Evolutionary conservation across 2,888 invertebrate genomes (phyloP), one percentile per base, ranked within the genome.

Genomic region (Prosopocoilus inquinatus): DNA sequence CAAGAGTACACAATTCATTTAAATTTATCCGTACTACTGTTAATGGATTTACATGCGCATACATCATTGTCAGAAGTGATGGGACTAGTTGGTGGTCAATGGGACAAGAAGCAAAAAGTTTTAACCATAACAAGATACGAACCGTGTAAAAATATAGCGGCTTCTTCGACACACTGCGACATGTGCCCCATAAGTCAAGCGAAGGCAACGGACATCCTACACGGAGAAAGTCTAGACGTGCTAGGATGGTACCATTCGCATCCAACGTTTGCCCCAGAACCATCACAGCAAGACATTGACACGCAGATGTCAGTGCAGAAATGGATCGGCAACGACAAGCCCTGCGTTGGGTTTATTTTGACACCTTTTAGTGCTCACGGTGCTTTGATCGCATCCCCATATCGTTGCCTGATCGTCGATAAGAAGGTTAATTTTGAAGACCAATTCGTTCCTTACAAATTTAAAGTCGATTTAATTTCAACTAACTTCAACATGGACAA

Each of bases 241-340:
- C 79, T 85, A 54, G 89, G 87, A 16, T 90, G 90, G 90, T 89
- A 88, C 76, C 90, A 90, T 79, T 89, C 89, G 28, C 90, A 90
- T 79, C 89, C 90, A 1, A 76, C 79, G 16, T 90, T 89, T 77
- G 80, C 84, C 2, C 82, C 87, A 0, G 81, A 85, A 68, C 90
- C 90, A 0, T 89, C 89, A 0, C 78, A 82, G 12, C 82, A 82
- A 64, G 90, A 90, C 76, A 79, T 90, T 59, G 79, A 80, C 66
- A 83, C 87, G 35, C 89, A 89, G 75, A 77, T 80, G 33, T 80
- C 81, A 52, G 80, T 84, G 66, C 85, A 86, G 74, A 74, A 79
- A 39, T 80, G 80, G 74, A 79, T 82, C 53, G 78, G 82, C 55
- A 78, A 78, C 68, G 73, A 70, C 59, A 75, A 78, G 59, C 86